Conservation (phyloP, 2,797 vertebrate species). For the Sebastes itinus region DNA sequence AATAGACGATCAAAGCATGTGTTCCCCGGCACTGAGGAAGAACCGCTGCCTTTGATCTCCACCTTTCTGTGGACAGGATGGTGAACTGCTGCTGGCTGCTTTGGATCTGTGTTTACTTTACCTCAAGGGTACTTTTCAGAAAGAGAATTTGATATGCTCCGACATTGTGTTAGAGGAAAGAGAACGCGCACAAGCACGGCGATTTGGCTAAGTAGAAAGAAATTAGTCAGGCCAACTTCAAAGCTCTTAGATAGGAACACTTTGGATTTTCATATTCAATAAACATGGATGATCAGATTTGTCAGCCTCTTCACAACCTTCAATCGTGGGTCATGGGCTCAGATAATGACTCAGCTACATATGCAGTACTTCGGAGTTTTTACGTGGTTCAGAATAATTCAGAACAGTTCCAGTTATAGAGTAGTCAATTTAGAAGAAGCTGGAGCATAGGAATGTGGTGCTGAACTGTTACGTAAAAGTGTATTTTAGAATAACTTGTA, state of each 20-base stretch:
- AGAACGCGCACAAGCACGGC: not conserved
- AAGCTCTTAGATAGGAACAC: not conserved
- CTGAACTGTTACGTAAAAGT: not conserved
- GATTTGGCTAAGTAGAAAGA: conserved; percentile 12
- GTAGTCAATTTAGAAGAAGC: not conserved
- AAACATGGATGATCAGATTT: not conserved
- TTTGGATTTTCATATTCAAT: conserved; percentile 1
- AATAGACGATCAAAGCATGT: conserved; percentile 79
- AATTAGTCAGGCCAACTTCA: not conserved
- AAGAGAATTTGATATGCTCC: conserved; percentile 29
- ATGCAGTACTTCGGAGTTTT: not conserved
- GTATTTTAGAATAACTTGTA: not conserved
- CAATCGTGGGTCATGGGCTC: not conserved
- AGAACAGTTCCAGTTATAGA: not conserved
- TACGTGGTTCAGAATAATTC: not conserved
- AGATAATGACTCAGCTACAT: not conserved
- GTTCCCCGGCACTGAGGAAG: conserved; percentile 67
- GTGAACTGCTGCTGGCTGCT: conserved; percentile 61
- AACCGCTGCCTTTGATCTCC: conserved; percentile 76
- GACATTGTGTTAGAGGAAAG: conserved; percentile 4
- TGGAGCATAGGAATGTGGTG: not conserved
- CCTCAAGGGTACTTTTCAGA: conserved; percentile 64
- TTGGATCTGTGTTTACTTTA: conserved; percentile 75
- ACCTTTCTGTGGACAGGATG: conserved; percentile 74
- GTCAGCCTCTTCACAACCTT: not conserved